A percentile compares a stretch with the other conserved stretches of the same genome.
Conservation (phyloP, 2,888 invertebrate genomes). For the Caenorhabditis panamensis region DNA sequence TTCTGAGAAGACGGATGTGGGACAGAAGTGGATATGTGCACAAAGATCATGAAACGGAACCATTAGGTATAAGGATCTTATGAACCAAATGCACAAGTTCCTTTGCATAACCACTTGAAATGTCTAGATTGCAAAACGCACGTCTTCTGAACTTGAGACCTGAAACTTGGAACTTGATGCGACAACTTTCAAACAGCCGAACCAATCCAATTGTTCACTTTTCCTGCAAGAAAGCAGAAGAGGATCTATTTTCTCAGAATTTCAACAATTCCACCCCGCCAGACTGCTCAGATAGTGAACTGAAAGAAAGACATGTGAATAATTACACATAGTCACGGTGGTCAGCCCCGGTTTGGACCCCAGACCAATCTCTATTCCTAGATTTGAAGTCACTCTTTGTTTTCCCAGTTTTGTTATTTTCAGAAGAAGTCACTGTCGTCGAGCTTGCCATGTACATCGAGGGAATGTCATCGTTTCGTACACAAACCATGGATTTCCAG, state of each 20-base stretch:
- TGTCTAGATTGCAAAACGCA: too few relatives aligned
- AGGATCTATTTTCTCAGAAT: neutral
- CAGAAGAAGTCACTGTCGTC: constrained; percentile 74
- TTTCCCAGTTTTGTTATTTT: constrained; percentile 18
- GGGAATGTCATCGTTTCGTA: constrained; percentile 80
- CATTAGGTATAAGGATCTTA: neutral
- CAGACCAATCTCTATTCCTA: too few relatives aligned
- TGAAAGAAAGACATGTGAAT: neutral
- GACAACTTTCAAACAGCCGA: constrained; percentile 11
- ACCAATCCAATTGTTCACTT: constrained; percentile 44
- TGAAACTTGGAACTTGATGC: constrained; percentile 5
- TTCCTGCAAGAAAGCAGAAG: constrained; percentile 15
- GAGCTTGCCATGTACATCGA: constrained; percentile 80
- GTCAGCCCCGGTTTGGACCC: neutral
- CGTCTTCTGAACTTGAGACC: neutral
- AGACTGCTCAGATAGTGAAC: neutral
- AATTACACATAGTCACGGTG: constrained; percentile 33
- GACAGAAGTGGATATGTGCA: constrained; percentile 5
- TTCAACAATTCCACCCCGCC: neutral
- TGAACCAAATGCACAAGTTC: neutral
- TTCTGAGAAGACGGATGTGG: constrained; percentile 10
- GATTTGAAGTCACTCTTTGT: too few relatives aligned
- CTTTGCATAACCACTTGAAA: neutral
- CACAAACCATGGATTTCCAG: constrained; percentile 81
- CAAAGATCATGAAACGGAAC: neutral